Evolutionary conservation across 2,888 invertebrate genomes (phyloP), one percentile per base, ranked within the genome.

Genomic region (Prenolepis imparis): DNA sequence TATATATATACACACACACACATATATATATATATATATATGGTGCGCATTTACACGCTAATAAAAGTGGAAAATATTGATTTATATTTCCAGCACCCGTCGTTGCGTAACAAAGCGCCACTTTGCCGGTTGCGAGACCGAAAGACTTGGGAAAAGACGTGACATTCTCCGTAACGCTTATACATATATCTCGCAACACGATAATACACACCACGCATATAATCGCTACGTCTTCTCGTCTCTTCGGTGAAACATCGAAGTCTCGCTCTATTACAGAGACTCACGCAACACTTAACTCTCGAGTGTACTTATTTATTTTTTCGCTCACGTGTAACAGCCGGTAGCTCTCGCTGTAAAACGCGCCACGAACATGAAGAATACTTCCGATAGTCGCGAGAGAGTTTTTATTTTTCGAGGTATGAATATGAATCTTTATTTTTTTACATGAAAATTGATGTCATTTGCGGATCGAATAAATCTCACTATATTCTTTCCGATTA

Each of bases 71-170:
- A n/a, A 48, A 44, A 36, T 72, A 82, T 82, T 82, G 78, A 90
- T 90, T 90, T 77, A 64, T 80, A 83, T 90, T 61, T 90, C 6
- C 89, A 89, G 89, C 89, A 18, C 89, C 89, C 48, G 84, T 89
- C 32, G 90, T 89, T 64, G 89, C 89, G 80, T 89, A 82, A 81
- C 44, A 44, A 88, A 70, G 44, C 68, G 52, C 52, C 12, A 39
- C 55, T 68, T 67, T n/a, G 28, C 55, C 55, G 55, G 86, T 32
- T 64, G 61, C 15, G 72, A 70, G 41, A 52, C 52, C 64, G 66
- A 28, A 28, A 63, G 64, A 36, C 18, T 44, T 28, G 28, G 28
- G 68, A 8, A 18, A 32, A 32, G n/a, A 28, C 9, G 82, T 55
- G 41, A 59, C 39, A 39, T 48, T 63, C 48, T 52, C 48, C 8